Percentiles rank a stretch among this genome's conserved stretches.
Evolutionary conservation across 2,113 vertebrate species (phyloP).

Genomic region (Ginglymostoma cirratum): DNA sequence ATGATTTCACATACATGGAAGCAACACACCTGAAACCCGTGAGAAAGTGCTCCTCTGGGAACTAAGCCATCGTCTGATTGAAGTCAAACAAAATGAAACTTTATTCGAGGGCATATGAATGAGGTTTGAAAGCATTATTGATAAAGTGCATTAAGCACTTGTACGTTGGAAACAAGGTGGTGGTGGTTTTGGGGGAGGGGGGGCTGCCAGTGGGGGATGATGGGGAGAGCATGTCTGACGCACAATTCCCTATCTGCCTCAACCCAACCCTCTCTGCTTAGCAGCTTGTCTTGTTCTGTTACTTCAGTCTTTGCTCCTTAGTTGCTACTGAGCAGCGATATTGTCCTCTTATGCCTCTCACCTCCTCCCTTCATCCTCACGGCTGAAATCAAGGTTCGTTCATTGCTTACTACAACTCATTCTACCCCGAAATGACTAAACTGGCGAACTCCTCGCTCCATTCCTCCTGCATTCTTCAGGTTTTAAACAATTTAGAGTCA

Average conservation of each 20-base stretch:
- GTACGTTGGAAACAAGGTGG: not conserved
- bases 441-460: not conserved
- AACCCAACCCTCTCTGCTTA: not conserved
- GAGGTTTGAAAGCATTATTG: constrained; percentile 6
- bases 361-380: not conserved
- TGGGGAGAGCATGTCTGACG: not conserved
- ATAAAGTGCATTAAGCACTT: not conserved
- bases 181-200: not conserved
- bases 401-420: not conserved
- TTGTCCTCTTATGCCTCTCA: not conserved
- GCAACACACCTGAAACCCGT: constrained; percentile 33
- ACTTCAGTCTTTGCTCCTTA: not conserved
- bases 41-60: constrained; percentile 31
- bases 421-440: not conserved
- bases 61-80: constrained; percentile 1
- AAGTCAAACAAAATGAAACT: constrained; percentile 20
- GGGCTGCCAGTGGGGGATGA: not conserved
- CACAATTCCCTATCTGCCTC: not conserved
- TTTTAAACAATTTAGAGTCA: not conserved
- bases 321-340: not conserved
- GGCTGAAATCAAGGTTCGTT: not conserved
- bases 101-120: not conserved
- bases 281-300: not conserved
- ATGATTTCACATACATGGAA: constrained; percentile 30
- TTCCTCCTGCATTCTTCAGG: not conserved